phyloP scores from a whole-genome alignment of 2,888 invertebrate genomes.

The Archips xylosteana region DNA sequence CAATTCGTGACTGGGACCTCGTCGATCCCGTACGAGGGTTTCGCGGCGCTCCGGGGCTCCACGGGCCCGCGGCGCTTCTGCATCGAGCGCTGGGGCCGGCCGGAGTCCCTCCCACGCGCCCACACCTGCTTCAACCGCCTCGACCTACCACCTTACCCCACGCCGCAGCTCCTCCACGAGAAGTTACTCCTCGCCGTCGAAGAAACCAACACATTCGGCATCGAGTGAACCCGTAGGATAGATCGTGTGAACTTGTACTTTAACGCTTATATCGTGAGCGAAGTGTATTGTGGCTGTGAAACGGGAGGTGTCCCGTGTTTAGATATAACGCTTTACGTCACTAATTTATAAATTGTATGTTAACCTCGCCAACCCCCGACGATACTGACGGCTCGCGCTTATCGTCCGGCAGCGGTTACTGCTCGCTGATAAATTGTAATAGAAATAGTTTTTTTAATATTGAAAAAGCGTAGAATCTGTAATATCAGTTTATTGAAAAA shows the following conservation, averaged over 20 bases:
- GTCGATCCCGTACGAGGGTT: constrained; percentile 99
- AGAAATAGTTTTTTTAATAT: constrained; percentile 19
- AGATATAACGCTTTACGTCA: constrained; percentile 80
- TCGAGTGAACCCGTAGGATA: constrained; percentile 87
- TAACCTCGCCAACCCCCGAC: constrained; percentile 43
- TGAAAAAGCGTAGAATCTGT: constrained; percentile 33
- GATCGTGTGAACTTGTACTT: constrained; percentile 66
- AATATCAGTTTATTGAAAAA: constrained; percentile 53
- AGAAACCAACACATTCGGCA: constrained; percentile 98
- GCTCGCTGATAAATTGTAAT: constrained; percentile 14
- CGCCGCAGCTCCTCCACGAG: constrained; percentile 95
- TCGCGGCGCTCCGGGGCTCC: constrained; percentile 96
- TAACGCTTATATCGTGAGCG: constrained; percentile 77
- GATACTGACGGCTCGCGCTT: neutral
- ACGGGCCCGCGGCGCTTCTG: constrained; percentile 98
- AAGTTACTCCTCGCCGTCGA: constrained; percentile 97
- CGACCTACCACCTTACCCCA: constrained; percentile 98
- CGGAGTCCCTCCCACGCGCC: constrained; percentile 96
- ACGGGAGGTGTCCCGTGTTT: constrained; percentile 71
- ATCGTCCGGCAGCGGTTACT: constrained; percentile 1
- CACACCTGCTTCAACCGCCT: constrained; percentile 99
- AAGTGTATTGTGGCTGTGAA: constrained; percentile 83
- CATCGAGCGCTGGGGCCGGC: constrained; percentile 98
- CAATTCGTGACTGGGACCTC: constrained; percentile 99
- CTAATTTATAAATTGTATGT: constrained; percentile 70